Evolutionary conservation across 2,113 vertebrate species (phyloP).

Genomic region (Brienomyrus longianalis): DNA sequence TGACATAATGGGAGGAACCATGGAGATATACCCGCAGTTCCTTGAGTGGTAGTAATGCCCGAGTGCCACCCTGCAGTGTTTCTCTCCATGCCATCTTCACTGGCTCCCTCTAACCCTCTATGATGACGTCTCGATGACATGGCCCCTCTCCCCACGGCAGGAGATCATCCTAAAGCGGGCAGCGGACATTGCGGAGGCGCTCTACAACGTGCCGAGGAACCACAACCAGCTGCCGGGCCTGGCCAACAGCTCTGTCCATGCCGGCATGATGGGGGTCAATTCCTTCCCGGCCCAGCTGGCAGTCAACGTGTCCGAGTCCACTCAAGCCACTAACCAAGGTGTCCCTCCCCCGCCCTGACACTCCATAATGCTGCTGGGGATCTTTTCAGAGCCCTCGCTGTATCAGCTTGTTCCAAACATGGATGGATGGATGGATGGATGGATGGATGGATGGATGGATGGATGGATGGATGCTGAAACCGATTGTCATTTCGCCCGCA

Average conservation of each 20-base stretch:
- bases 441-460: not conserved
- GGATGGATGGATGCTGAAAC: not conserved
- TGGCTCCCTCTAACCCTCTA: not conserved
- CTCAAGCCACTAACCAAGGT: constrained; percentile 77
- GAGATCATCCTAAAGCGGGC: constrained; percentile 80
- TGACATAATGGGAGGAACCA: not conserved
- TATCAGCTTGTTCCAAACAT: not conserved
- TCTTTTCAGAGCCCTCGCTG: not conserved
- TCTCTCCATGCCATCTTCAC: not conserved
- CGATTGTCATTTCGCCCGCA: not conserved
- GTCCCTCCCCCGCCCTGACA: constrained; percentile 29
- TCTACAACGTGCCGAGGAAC: constrained; percentile 75
- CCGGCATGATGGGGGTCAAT: constrained; percentile 78
- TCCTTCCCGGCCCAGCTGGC: constrained; percentile 77
- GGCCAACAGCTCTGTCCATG: constrained; percentile 70
- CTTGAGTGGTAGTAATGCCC: not conserved
- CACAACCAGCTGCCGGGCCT: constrained; percentile 75
- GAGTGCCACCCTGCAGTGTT: not conserved
- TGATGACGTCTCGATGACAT: not conserved
- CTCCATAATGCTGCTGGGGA: too few species aligned
- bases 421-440: not conserved
- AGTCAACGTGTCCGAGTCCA: constrained; percentile 72
- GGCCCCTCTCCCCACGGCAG: constrained; percentile 35
- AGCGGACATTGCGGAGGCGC: constrained; percentile 74
- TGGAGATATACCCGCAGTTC: not conserved